A percentile compares a stretch with the other conserved stretches of the same genome.
Evolutionary conservation across 2,797 vertebrate genomes (phyloP).

Genomic region (Pipistrellus kuhlii): DNA sequence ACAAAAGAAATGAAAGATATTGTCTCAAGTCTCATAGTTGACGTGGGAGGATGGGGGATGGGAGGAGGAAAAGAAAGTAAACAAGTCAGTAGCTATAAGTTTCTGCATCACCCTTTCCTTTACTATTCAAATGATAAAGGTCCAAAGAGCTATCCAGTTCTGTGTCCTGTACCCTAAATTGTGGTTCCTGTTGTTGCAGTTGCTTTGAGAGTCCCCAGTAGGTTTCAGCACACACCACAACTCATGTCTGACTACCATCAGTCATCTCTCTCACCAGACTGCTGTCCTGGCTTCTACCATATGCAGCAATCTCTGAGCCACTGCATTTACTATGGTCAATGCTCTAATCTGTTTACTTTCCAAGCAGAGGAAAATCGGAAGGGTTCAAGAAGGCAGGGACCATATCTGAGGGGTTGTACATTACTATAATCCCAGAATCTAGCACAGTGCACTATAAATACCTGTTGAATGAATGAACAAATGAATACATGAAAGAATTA

Average conservation of each 20-base stretch:
- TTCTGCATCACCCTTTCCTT: background rate
- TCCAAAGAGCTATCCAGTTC: background rate
- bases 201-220: background rate
- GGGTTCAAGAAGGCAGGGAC: background rate
- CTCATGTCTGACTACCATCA: background rate
- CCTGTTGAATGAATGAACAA: background rate
- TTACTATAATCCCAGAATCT: background rate
- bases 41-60: background rate
- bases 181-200: background rate
- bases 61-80: background rate
- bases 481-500: conserved; percentile 14
- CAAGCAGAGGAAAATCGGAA: background rate
- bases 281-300: background rate
- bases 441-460: background rate
- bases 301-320: background rate
- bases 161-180: background rate
- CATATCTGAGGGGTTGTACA: background rate
- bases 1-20: background rate
- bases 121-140: background rate
- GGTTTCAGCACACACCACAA: background rate
- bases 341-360: background rate
- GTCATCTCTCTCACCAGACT: background rate
- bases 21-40: background rate
- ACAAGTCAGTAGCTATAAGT: background rate
- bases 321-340: background rate